phyloP scores from a whole-genome alignment of 2,113 vertebrate species.

The Otolemur garnettii region DNA sequence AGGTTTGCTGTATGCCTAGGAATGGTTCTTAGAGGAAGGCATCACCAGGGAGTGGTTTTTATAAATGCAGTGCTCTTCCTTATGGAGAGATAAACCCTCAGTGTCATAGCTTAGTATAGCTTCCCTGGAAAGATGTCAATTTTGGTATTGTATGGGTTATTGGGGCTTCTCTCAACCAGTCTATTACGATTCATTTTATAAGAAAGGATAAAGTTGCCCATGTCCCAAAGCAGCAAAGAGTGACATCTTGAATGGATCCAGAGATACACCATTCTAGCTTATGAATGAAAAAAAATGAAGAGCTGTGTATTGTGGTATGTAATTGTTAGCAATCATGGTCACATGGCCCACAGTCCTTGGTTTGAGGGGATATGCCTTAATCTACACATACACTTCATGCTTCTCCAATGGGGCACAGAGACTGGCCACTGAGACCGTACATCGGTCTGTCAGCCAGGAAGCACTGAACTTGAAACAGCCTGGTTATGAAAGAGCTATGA shows the following conservation, averaged over 20 bases:
- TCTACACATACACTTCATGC: not conserved
- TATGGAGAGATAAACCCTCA: not conserved
- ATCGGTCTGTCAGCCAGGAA: not conserved
- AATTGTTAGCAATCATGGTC: not conserved
- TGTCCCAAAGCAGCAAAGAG: not conserved
- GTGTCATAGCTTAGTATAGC: not conserved
- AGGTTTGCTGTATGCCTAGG: not conserved
- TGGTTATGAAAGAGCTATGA: not conserved
- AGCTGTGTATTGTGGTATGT: not conserved
- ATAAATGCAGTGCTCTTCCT: not conserved
- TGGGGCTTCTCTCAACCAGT: not conserved
- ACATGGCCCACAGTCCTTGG: not conserved
- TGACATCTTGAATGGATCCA: conserved; percentile 1
- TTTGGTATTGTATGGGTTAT: not conserved
- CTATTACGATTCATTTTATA: not conserved
- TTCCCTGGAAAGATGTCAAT: not conserved
- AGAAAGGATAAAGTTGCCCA: not conserved
- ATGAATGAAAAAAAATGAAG: not conserved
- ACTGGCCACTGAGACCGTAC: not conserved
- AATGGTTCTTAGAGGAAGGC: not conserved
- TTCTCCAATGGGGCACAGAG: not conserved
- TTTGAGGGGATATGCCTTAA: not conserved
- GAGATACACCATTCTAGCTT: not conserved
- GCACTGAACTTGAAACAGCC: not conserved
- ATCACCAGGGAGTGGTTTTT: not conserved